Conservation (phyloP, 2,113 vertebrate genomes). For the Barbus barbus region DNA sequence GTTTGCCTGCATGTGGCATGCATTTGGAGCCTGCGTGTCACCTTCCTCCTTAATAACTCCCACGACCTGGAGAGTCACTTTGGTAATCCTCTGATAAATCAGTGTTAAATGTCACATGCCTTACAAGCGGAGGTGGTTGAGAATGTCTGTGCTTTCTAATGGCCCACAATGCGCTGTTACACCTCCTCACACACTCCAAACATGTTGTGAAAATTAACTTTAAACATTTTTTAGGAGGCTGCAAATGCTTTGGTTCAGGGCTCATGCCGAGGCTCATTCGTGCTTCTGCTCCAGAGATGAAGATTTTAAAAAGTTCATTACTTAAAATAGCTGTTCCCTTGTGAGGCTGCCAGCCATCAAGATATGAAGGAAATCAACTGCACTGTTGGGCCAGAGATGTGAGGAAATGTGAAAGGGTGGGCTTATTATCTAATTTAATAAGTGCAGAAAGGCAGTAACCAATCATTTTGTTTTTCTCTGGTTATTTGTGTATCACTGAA, state of each 20-base stretch:
- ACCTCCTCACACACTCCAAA: conserved; percentile 5
- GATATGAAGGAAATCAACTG: conserved; percentile 28
- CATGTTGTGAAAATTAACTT: conserved; percentile 1
- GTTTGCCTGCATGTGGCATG: conserved; percentile 21
- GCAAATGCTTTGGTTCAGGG: neutral
- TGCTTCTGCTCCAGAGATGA: conserved; percentile 31
- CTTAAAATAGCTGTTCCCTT: conserved; percentile 42
- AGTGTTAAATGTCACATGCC: conserved; percentile 49
- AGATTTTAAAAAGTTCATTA: conserved; percentile 42
- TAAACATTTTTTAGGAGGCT: conserved; percentile 15
- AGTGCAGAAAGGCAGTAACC: neutral
- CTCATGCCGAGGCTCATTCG: neutral
- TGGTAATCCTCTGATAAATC: conserved; percentile 51
- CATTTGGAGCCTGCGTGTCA: conserved; percentile 31
- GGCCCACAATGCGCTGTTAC: neutral
- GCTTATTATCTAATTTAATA: conserved; percentile 6
- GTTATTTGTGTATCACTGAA: neutral
- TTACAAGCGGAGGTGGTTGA: conserved; percentile 8
- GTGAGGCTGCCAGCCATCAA: conserved; percentile 13
- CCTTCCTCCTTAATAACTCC: conserved; percentile 38
- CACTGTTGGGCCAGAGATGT: conserved; percentile 5
- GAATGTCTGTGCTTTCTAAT: conserved; percentile 17
- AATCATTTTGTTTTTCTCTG: neutral
- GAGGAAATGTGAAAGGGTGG: neutral
- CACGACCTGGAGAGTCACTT: conserved; percentile 40